Base-by-base conservation (phyloP, 2,797 vertebrate species). In the Acropternis orthonyx region DNA sequence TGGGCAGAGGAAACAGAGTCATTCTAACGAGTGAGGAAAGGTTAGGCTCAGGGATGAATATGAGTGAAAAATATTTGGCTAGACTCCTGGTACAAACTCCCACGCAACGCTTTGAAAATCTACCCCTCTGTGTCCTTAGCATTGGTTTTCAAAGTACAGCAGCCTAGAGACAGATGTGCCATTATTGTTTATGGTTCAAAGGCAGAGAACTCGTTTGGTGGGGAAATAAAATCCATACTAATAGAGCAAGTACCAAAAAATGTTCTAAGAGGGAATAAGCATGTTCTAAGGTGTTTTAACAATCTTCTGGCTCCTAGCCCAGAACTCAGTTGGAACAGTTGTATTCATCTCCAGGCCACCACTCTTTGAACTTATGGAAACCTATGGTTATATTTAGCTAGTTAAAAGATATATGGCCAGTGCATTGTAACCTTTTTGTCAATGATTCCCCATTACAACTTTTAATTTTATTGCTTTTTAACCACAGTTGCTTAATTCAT, bases 361-460 rank as follows among this genome's bases (percentile, higher is more conserved):
- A 94, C 74, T 89, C 96, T 97, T 97, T 97, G 97, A 97, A 97
- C 97, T 95, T 92, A 89, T 71, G 93, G 94, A 96, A 97, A 96
- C 92, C 96, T 86, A 93, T 89, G 89, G 96, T 94, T 96, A 95
- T 95, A 97, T 96, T 96, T 95, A 96, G 93, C 88, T 93, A 96
- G 93, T 94, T 93, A 95, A 93, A 97, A 97, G 96, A 96, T 97
- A 91, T 88, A 96, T 89, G 85, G 61, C 89, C 84, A 88, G 81
- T 0, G 5, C 66, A 89, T 87, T 90, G 92, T 93, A 92, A 85
- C 89, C 88, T 86, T 95, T 95, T 92, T 95, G 94, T 96, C 94
- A 91, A 91, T 87, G 95, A 72, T 79, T 96, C 82, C 67, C 80
- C 74, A 95, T 95, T 96, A 97, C 95, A 96, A 96, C 90, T 96